Evolutionary conservation across 2,888 invertebrate genomes (phyloP), one percentile per base, ranked within the genome.

Genomic region (Bhutanitis thaidina): DNA sequence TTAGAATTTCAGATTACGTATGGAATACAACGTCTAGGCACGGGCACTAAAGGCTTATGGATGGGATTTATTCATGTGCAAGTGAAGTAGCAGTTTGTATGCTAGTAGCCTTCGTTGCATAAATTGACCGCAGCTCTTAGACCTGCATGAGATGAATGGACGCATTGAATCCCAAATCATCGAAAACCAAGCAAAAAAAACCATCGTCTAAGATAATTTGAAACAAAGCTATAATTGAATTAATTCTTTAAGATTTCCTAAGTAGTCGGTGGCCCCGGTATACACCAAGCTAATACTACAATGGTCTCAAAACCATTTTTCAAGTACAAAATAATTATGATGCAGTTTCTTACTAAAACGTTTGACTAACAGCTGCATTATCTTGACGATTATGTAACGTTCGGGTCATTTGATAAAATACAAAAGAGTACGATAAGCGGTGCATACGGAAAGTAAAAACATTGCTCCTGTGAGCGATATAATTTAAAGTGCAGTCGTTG

Each of bases 401-500:
- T 72, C 73, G 68, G 83, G 82, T 85, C 84, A 79, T 70, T 67
- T 71, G 87, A 87, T 86, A 87, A 82, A 65, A 68, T 63, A 66
- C 64, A 65, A 54, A 20, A 48, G 55, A 30, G 10, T 13, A 13
- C 74, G 83, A 84, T 86, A 86, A 81, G 71, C 56, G 69, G 53
- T 81, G 81, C 83, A 83, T 75, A 73, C 70, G 66, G 68, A 72
- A 73, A 67, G 67, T 67, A 65, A 61, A 68, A 62, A 67, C 75
- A 71, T 72, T 73, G 55, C 54, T 30, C 32, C 13, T 68, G 69
- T 71, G 58, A 53, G 54, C 59, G 67, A 71, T 71, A 76, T 65
- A 45, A 55, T 59, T 65, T 60, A 16, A 47, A 46, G 13, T 38
- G 32, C 45, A 37, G 36, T 37, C 44, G 62, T 75, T 74, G 70